phyloP scores from a whole-genome alignment of 1,140 invertebrate genomes.

The Lucilia sericata region DNA sequence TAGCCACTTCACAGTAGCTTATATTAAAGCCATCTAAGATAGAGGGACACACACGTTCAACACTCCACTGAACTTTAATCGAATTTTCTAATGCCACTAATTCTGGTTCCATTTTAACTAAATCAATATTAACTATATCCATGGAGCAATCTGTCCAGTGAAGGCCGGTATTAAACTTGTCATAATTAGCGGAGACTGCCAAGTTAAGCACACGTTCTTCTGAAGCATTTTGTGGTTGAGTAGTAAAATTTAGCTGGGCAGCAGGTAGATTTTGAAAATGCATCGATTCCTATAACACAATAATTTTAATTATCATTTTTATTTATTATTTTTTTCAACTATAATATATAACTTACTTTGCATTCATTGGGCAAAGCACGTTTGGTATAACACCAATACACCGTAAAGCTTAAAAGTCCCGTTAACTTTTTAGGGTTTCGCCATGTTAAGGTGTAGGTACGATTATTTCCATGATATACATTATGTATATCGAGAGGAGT shows the following conservation, averaged over 20 bases:
- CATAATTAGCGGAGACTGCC: constrained; percentile 62
- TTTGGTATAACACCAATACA: constrained; percentile 61
- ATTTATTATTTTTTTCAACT: not conserved
- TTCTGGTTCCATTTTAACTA: constrained; percentile 60
- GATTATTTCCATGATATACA: constrained; percentile 58
- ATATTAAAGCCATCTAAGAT: constrained; percentile 62
- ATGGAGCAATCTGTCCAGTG: constrained; percentile 59
- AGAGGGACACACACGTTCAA: constrained; percentile 55
- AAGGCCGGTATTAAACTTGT: constrained; percentile 56
- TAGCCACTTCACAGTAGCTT: constrained; percentile 57
- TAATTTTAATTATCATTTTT: constrained; percentile 10
- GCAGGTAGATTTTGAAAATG: constrained; percentile 55
- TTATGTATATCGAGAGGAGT: constrained; percentile 55
- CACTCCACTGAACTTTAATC: constrained; percentile 58
- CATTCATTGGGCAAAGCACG: constrained; percentile 57
- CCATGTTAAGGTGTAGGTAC: constrained; percentile 61
- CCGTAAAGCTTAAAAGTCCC: constrained; percentile 57
- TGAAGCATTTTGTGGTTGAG: constrained; percentile 35
- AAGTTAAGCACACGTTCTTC: constrained; percentile 54
- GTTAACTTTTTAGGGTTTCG: constrained; percentile 49
- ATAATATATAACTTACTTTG: constrained; percentile 48
- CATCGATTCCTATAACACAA: constrained; percentile 51
- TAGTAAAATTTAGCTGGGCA: constrained; percentile 54
- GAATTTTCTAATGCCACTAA: constrained; percentile 50
- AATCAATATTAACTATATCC: constrained; percentile 55